These are phyloP conservation scores for Thymelicus sylvestris DNA, from an alignment of 2,888 invertebrate species.

Conservation along the genomic window DNA sequence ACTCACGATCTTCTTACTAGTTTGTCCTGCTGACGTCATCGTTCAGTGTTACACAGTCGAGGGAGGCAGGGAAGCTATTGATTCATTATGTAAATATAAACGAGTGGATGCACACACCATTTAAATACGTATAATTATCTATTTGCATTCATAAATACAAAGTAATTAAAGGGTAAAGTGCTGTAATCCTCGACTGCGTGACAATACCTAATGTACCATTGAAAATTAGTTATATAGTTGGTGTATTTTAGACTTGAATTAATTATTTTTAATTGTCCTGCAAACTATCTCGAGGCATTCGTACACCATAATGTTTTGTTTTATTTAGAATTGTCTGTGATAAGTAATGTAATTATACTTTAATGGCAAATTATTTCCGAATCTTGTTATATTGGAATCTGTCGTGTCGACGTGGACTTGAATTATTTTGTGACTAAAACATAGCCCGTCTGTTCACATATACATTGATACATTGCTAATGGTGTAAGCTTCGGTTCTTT, in stretches of 20 bases:
- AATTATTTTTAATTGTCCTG: slow-evolving; percentile 57
- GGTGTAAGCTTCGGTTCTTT: slow-evolving; percentile 17
- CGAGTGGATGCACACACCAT: background rate
- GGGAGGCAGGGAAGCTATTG: slow-evolving; percentile 9
- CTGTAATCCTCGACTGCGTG: slow-evolving; percentile 25
- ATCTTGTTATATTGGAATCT: slow-evolving; percentile 55
- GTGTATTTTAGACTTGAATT: slow-evolving; percentile 50
- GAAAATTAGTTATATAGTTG: slow-evolving; percentile 42
- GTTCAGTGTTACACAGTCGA: slow-evolving; percentile 18
- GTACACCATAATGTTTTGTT: slow-evolving; percentile 62
- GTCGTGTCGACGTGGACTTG: slow-evolving; percentile 39
- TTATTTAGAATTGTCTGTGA: slow-evolving; percentile 82
- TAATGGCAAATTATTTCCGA: slow-evolving; percentile 44
- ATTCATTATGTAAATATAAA: slow-evolving; percentile 11
- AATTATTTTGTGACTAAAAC: slow-evolving; percentile 34
- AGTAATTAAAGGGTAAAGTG: slow-evolving; percentile 3
- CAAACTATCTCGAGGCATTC: slow-evolving; percentile 58
- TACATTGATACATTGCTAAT: slow-evolving; percentile 1
- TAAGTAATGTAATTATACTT: slow-evolving; percentile 69
- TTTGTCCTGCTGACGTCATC: slow-evolving; percentile 20
- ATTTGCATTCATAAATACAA: slow-evolving; percentile 18
- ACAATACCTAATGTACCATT: slow-evolving; percentile 19
- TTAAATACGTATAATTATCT: background rate
- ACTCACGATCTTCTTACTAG: background rate
- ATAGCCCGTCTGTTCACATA: slow-evolving; percentile 7